Percentiles rank a stretch among this genome's conserved stretches.
Evolutionary conservation across 2,888 invertebrate species (phyloP).

Genomic region (Nudaria mundana): DNA sequence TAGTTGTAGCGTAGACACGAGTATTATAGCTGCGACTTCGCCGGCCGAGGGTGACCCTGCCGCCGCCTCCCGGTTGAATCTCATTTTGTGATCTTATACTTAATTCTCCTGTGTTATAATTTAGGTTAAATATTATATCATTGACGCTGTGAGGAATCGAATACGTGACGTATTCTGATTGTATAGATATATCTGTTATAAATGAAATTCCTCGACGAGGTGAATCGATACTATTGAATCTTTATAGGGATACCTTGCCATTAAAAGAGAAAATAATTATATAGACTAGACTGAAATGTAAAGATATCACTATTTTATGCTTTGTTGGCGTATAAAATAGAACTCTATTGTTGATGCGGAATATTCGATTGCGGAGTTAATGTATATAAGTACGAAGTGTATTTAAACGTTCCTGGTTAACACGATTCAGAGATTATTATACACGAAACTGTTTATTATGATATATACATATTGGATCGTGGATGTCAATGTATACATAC

Average conservation of each 20-base stretch:
- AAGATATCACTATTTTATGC: constrained; percentile 81
- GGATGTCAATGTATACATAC: constrained; percentile 40
- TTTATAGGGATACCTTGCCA: constrained; percentile 81
- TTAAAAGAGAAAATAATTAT: constrained; percentile 75
- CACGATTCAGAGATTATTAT: constrained; percentile 59
- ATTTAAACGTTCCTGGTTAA: constrained; percentile 62
- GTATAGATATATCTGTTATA: constrained; percentile 79
- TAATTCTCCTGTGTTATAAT: constrained; percentile 82
- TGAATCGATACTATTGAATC: constrained; percentile 76
- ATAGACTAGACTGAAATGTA: constrained; percentile 81
- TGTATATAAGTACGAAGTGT: constrained; percentile 55
- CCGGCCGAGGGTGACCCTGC: constrained; percentile 54
- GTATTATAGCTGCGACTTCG: constrained; percentile 77
- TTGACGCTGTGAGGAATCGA: constrained; percentile 79
- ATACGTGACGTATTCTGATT: constrained; percentile 73
- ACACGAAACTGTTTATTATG: constrained; percentile 63
- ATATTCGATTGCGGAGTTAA: constrained; percentile 55
- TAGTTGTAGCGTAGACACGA: constrained; percentile 77
- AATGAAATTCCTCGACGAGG: constrained; percentile 52
- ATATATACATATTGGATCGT: constrained; percentile 56
- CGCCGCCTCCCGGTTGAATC: constrained; percentile 78
- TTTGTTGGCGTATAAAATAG: constrained; percentile 77
- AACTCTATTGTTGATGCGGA: constrained; percentile 71
- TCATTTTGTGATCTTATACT: constrained; percentile 82
- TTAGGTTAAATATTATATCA: constrained; percentile 82